phyloP scores from a whole-genome alignment of 2,113 vertebrate genomes.

The Polypterus senegalus region DNA sequence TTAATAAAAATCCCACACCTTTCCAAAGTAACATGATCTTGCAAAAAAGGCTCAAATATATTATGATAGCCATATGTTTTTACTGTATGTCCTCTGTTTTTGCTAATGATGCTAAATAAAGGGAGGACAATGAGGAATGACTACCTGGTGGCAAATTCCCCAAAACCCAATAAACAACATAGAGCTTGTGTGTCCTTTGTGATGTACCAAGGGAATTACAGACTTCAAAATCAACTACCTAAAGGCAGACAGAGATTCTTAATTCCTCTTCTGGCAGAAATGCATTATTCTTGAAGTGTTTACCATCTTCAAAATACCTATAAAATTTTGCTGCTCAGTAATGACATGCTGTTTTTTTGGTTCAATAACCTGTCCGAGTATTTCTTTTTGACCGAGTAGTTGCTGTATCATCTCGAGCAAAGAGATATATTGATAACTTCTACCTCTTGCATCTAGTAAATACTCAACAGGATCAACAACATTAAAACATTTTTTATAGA shows the following conservation, averaged over 20 bases:
- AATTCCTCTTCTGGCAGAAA: constrained; percentile 17
- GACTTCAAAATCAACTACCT: constrained; percentile 4
- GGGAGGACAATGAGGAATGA: constrained; percentile 12
- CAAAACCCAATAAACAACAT: constrained; percentile 5
- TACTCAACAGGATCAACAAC: constrained; percentile 15
- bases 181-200: neutral
- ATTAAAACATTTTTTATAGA: constrained; percentile 10
- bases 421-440: constrained; percentile 11
- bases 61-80: constrained; percentile 15
- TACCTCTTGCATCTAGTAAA: constrained; percentile 9
- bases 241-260: constrained; percentile 6
- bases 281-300: constrained; percentile 3
- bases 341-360: neutral
- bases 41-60: constrained; percentile 14
- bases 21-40: constrained; percentile 13
- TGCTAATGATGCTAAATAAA: constrained; percentile 14
- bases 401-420: constrained; percentile 12
- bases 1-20: constrained; percentile 15
- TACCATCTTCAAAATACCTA: constrained; percentile 11
- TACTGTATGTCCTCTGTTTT: constrained; percentile 12
- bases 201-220: constrained; percentile 8
- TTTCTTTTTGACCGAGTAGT: constrained; percentile 4
- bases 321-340: constrained; percentile 3
- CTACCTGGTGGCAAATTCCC: constrained; percentile 14
- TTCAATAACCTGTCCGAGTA: constrained; percentile 11